Conservation (phyloP, 2,113 vertebrate genomes). For the Indicator indicator region DNA sequence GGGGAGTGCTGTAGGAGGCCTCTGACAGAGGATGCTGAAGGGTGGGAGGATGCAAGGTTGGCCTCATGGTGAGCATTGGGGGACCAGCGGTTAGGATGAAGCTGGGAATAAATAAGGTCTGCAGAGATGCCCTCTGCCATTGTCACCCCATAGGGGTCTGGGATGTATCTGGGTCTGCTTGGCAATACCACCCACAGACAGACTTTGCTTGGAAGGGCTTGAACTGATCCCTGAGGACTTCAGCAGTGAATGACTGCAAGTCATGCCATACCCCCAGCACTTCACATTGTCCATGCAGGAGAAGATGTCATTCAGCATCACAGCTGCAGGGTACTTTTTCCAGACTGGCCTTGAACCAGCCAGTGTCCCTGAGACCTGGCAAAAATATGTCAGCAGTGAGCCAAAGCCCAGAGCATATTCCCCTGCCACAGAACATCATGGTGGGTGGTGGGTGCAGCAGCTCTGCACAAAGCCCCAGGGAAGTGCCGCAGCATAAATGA, state of each 20-base stretch:
- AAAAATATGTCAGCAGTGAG: background rate
- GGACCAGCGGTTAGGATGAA: background rate
- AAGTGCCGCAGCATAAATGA: background rate
- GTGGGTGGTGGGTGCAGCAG: background rate
- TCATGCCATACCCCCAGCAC: fast-evolving
- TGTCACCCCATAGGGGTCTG: fast-evolving
- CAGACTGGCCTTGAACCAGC: background rate
- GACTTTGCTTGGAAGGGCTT: background rate
- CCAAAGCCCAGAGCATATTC: background rate
- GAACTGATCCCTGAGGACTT: fast-evolving
- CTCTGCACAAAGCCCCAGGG: background rate
- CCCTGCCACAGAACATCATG: fast-evolving
- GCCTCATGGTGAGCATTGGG: background rate
- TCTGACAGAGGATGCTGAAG: background rate
- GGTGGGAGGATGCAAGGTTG: background rate
- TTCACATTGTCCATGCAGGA: background rate
- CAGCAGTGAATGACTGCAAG: background rate
- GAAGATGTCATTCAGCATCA: background rate
- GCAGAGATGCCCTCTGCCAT: background rate
- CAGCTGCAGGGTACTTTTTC: background rate
- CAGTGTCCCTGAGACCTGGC: background rate
- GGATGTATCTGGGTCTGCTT: background rate
- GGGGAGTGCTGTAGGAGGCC: background rate
- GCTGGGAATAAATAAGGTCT: background rate
- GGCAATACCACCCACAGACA: background rate